Base-by-base conservation (phyloP, 2,888 invertebrate species). In the Scaeva pyrastri region DNA sequence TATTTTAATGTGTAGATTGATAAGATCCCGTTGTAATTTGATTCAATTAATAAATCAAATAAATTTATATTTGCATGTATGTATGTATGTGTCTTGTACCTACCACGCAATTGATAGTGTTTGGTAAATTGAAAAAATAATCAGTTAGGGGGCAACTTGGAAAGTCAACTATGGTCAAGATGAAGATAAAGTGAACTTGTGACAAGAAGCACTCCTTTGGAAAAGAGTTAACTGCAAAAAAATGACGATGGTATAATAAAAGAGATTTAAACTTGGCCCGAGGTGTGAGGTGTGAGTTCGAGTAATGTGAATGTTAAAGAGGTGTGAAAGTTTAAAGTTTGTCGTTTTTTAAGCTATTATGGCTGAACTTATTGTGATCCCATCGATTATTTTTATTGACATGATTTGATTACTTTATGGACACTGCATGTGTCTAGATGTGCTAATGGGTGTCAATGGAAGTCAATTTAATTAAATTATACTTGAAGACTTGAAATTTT, bases 11-110 rank as follows among this genome's bases (percentile, higher is more conserved):
- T 52, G 14, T 60, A 12, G 45, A 36, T 52, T 60, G 83, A 79
- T 84, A 64, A 71, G 62, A 75, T 75, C 62, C 74, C 50, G 41
- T 64, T 64, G 64, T 64, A 75, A 74, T 79, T 84, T 56, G 74
- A 79, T 74, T 79, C 64, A 66, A 75, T 84, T 74, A 79, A 83
- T 83, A 79, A 68, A 72, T 39, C 36, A 45, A 58, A 56, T 56
- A 23, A 66, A 43, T 43, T 76, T 50, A 64, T 62, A 48, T 55
- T 66, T n/a, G n/a, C 31, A 21, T 16, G 21, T 19, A 31, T 16
- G 21, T 12, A 12, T 12, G 39, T 3, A 12, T 52, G 52, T 52
- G 36, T 12, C 48, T 14, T 11, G 1, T 19, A 56, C 7, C 3
- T 10, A 36, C 11, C 10, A 21, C 39, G 21, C 14, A 21, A 52